Conservation (phyloP, 2,113 vertebrate species). For the human region GRCh38 chr4:156477001-156477500, state of each 20-base stretch:
- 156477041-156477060: neutral
- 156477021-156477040: neutral
- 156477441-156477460: neutral
- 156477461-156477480: neutral
- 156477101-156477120: neutral
- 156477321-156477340: too few relatives aligned
- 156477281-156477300: too few relatives aligned
- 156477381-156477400: neutral
- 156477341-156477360: neutral
- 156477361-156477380: neutral
- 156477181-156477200: too few relatives aligned
- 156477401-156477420: neutral
- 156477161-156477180: too few relatives aligned
- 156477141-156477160: neutral
- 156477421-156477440: neutral
- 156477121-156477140: neutral
- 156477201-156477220: too few relatives aligned
- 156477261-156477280: too few relatives aligned
- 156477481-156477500: neutral
- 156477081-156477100: neutral
- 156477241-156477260: too few relatives aligned
- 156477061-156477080: neutral
- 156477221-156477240: too few relatives aligned
- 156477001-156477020: neutral
- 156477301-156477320: too few relatives aligned